phyloP scores from a whole-genome alignment of 53 echinoderm and acorn worm genomes.

The Luidia sarsii region DNA sequence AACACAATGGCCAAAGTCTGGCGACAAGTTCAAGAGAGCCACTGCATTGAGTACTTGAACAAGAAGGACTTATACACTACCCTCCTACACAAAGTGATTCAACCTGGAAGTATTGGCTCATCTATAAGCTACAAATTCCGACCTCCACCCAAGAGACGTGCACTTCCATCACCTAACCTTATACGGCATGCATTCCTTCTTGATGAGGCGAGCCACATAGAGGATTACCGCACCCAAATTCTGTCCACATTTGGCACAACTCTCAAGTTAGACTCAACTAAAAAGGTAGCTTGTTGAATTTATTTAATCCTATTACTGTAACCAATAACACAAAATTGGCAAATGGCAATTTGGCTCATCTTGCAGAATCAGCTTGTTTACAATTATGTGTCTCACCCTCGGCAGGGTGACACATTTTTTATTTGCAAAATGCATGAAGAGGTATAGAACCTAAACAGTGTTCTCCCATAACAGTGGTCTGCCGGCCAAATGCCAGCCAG shows the following conservation, averaged over 20 bases:
- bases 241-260: slow-evolving; percentile 46
- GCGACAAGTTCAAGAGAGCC: slow-evolving; percentile 48
- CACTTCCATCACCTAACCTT: slow-evolving; percentile 34
- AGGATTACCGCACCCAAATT: slow-evolving; percentile 48
- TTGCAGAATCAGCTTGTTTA: not conserved
- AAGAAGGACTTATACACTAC: slow-evolving; percentile 58
- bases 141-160: slow-evolving; percentile 39
- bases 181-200: slow-evolving; percentile 50
- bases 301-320: not conserved
- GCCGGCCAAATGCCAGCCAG: no score
- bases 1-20: slow-evolving; percentile 51
- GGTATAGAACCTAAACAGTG: no score
- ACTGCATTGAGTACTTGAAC: slow-evolving; percentile 31
- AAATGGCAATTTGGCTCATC: no score
- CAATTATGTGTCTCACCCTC: not conserved
- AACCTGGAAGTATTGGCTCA: slow-evolving; percentile 28
- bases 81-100: slow-evolving; percentile 12
- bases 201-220: slow-evolving; percentile 26
- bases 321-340: not conserved
- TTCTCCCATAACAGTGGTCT: no score
- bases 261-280: slow-evolving; percentile 49
- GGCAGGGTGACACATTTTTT: not conserved
- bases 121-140: slow-evolving; percentile 16
- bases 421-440: not conserved
- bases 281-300: slow-evolving; percentile 34